Evolutionary conservation across 2,888 invertebrate genomes (phyloP).

Genomic region (Escarpia spicata): DNA sequence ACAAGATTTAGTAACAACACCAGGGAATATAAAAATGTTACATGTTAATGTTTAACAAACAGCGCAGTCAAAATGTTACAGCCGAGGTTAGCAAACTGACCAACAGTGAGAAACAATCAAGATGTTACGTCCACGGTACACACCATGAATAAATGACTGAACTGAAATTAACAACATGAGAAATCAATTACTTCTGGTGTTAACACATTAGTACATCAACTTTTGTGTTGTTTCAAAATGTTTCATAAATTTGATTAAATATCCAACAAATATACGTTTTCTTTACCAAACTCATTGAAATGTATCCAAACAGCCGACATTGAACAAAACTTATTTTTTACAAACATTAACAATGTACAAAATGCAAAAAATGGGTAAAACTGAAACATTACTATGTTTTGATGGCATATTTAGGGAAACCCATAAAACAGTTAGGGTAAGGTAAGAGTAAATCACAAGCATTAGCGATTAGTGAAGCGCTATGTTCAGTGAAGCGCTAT

Average conservation of each 20-base stretch:
- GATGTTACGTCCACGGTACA: neutral
- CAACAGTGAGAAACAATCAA: neutral
- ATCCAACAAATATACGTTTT: neutral
- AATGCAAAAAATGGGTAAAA: neutral
- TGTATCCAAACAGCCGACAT: neutral
- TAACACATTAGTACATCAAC: neutral
- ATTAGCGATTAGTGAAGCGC: neutral
- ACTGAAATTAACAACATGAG: neutral
- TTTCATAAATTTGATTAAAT: neutral
- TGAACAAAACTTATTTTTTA: neutral
- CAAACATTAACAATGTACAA: neutral
- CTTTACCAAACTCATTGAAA: neutral
- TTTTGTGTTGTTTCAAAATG: neutral
- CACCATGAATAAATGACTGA: conserved; percentile 11
- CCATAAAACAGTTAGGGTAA: neutral
- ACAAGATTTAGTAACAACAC: neutral
- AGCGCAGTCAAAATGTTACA: no score
- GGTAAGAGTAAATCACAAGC: neutral
- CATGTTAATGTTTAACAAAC: neutral
- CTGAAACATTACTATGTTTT: neutral
- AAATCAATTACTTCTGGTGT: neutral
- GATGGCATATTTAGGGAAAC: neutral
- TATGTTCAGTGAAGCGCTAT: neutral
- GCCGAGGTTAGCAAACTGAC: neutral
- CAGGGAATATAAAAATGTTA: neutral